Conservation (phyloP, 1,140 invertebrate species). For the Idris sp. region DNA sequence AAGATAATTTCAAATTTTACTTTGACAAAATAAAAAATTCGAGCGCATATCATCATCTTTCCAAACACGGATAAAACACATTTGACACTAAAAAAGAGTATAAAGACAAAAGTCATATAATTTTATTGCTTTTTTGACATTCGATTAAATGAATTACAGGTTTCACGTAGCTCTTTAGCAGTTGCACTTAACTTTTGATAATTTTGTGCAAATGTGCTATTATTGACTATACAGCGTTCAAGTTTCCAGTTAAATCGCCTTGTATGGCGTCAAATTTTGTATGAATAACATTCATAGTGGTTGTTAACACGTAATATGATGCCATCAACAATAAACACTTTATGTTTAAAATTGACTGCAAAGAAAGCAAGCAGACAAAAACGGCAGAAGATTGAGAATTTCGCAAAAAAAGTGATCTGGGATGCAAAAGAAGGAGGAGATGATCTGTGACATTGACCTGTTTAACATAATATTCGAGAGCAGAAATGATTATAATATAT, state of each 20-base stretch:
- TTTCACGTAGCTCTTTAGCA: slow-evolving; percentile 1
- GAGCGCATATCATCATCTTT: slow-evolving; percentile 34
- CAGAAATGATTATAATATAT: too few species aligned
- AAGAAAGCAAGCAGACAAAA: slow-evolving; percentile 5
- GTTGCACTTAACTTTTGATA: slow-evolving; percentile 24
- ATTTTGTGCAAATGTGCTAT: slow-evolving; percentile 20
- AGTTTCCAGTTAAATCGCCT: slow-evolving; percentile 35
- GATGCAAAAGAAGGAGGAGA: slow-evolving; percentile 29
- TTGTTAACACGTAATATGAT: slow-evolving; percentile 52
- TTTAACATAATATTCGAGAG: slow-evolving; percentile 66
- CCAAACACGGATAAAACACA: too few species aligned
- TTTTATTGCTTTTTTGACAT: slow-evolving; percentile 36
- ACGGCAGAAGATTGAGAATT: slow-evolving; percentile 19
- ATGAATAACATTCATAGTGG: slow-evolving; percentile 28
- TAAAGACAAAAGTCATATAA: slow-evolving; percentile 17
- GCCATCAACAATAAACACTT: slow-evolving; percentile 25
- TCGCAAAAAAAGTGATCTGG: slow-evolving; percentile 38
- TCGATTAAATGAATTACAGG: slow-evolving; percentile 10
- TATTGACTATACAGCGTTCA: slow-evolving; percentile 10
- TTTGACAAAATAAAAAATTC: too few species aligned
- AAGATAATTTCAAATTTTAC: too few species aligned
- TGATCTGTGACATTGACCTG: slow-evolving; percentile 66
- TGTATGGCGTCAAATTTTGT: slow-evolving; percentile 42
- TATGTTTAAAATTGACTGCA: slow-evolving; percentile 13
- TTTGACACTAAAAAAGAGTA: too few species aligned